Conservation (phyloP, 2,888 invertebrate genomes). For the Machimus rusticus region DNA sequence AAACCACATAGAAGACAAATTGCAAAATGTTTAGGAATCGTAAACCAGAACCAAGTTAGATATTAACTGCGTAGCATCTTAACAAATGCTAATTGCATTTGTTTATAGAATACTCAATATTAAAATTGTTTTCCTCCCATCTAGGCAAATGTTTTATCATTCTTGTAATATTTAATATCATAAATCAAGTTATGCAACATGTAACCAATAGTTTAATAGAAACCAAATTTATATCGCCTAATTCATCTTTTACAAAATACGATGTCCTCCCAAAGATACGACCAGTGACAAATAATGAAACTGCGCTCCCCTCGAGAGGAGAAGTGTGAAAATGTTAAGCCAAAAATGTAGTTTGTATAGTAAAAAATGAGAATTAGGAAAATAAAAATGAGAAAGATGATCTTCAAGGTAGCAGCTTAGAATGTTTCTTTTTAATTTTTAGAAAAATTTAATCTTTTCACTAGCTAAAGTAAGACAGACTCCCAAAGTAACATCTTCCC, state of each 20-base stretch:
- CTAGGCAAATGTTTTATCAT: background rate
- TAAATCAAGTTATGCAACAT: background rate
- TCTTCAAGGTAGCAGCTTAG: background rate
- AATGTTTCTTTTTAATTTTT: background rate
- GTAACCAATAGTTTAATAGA: background rate
- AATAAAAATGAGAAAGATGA: background rate
- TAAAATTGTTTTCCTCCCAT: background rate
- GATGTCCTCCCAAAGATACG: background rate
- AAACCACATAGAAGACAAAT: no score
- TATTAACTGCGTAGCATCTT: background rate
- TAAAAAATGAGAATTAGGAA: background rate
- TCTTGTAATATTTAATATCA: background rate
- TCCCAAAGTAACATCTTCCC: conserved; percentile 63
- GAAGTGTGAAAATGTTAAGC: background rate
- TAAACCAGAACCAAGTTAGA: background rate
- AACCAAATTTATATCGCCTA: background rate
- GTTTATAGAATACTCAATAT: background rate
- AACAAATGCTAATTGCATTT: background rate
- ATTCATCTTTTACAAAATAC: background rate
- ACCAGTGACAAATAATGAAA: background rate
- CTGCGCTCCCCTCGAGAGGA: background rate
- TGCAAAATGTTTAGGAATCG: no score
- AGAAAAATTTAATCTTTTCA: background rate
- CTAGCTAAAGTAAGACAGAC: conserved; percentile 45
- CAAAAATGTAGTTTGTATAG: background rate